phyloP scores from a whole-genome alignment of 1,140 invertebrate species.

The Mercenaria mercenaria region DNA sequence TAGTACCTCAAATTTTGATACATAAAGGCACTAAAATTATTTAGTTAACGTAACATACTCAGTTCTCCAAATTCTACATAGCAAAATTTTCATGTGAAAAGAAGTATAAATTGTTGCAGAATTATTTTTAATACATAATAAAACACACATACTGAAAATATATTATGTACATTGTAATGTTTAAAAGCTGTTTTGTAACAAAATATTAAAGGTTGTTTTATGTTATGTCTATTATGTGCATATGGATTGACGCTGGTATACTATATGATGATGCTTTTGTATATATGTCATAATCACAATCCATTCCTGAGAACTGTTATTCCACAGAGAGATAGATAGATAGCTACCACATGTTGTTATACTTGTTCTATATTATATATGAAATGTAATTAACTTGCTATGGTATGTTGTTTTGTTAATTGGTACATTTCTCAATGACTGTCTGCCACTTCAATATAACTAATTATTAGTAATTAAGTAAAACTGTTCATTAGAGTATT shows the following conservation, averaged over 20 bases:
- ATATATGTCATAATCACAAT: slow-evolving; percentile 30
- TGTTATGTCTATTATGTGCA: background rate
- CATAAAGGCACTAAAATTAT: too few species aligned
- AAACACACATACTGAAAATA: too few species aligned
- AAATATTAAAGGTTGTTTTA: background rate
- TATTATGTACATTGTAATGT: too few species aligned
- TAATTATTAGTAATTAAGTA: too few species aligned
- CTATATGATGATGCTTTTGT: background rate
- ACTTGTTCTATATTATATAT: slow-evolving; percentile 3
- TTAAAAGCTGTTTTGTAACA: too few species aligned
- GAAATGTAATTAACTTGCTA: background rate
- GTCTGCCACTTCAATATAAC: background rate
- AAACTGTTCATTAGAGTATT: too few species aligned
- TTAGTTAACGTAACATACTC: too few species aligned
- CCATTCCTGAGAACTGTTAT: slow-evolving; percentile 24
- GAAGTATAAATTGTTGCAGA: too few species aligned
- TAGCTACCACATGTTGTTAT: slow-evolving; percentile 26
- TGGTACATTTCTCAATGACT: background rate
- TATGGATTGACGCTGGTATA: background rate
- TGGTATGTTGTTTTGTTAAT: slow-evolving; percentile 17
- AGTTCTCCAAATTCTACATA: too few species aligned
- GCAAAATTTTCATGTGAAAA: too few species aligned
- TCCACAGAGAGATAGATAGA: background rate
- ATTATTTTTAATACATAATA: too few species aligned
- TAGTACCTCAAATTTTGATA: too few species aligned